Conservation (phyloP, 2,113 vertebrate genomes). For the Aptenodytes patagonicus region DNA sequence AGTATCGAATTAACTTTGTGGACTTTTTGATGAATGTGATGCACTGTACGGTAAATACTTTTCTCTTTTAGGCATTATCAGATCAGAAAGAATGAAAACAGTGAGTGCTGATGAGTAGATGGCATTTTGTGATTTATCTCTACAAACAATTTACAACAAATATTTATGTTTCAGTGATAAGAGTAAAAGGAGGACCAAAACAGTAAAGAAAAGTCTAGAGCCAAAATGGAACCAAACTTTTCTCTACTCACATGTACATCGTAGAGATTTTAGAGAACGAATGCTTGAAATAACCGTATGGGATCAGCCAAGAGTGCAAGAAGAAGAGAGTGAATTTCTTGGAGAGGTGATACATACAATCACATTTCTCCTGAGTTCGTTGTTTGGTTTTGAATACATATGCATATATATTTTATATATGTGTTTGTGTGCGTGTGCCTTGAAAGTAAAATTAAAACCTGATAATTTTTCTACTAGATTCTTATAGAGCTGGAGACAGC, state of each 20-base stretch:
- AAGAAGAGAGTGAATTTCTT: conserved; percentile 97
- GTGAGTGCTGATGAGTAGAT: background rate
- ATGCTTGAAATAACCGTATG: conserved; percentile 99
- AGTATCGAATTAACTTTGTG: background rate
- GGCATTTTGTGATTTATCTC: conserved; percentile 8
- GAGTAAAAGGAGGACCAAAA: conserved; percentile 97
- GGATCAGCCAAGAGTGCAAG: conserved; percentile 96
- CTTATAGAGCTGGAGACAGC: conserved; percentile 97
- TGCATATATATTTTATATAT: background rate
- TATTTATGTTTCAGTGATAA: conserved; percentile 86
- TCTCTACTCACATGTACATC: conserved; percentile 94
- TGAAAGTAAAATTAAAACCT: conserved; percentile 10
- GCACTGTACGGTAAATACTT: background rate
- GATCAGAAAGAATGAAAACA: background rate
- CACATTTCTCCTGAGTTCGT: background rate
- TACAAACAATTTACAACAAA: conserved; percentile 1
- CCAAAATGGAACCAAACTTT: conserved; percentile 99
- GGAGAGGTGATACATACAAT: conserved; percentile 86
- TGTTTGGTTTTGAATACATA: background rate
- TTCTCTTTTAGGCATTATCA: background rate
- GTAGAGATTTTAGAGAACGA: conserved; percentile 95
- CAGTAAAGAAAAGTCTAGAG: conserved; percentile 93
- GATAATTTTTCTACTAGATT: conserved; percentile 77
- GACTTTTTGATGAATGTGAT: background rate
- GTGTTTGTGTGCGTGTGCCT: background rate